phyloP scores from a whole-genome alignment of 2,797 vertebrate genomes.

The Acomys russatus region DNA sequence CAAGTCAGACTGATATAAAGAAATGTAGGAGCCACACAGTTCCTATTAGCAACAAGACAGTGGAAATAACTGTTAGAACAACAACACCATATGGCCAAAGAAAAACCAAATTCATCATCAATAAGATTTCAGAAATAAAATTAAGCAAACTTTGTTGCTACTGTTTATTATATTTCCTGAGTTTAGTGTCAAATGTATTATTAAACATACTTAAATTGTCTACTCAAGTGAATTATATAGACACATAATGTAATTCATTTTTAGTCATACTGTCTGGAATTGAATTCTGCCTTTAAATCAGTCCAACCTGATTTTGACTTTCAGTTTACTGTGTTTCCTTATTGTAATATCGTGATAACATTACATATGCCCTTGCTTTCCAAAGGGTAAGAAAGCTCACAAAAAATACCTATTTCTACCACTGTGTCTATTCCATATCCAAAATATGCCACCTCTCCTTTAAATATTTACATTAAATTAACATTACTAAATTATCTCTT shows the following conservation, averaged over 20 bases:
- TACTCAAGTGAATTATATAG: not conserved
- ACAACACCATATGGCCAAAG: not conserved
- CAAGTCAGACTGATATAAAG: not conserved
- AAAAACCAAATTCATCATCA: slow-evolving; percentile 12
- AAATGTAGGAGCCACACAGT: not conserved
- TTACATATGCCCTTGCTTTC: not conserved
- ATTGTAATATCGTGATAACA: not conserved
- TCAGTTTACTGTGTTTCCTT: not conserved
- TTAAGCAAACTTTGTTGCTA: not conserved
- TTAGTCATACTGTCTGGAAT: not conserved
- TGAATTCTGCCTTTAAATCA: not conserved
- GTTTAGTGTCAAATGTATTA: not conserved
- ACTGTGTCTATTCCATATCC: not conserved
- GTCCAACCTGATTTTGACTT: not conserved
- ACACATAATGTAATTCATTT: not conserved
- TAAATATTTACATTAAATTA: not conserved
- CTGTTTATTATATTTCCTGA: not conserved
- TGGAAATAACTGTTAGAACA: not conserved
- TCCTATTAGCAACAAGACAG: not conserved
- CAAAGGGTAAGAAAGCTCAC: not conserved
- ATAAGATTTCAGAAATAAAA: slow-evolving; percentile 20
- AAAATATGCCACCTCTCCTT: not conserved
- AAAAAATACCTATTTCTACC: not conserved
- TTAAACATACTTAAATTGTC: not conserved
- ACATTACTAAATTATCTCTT: not conserved